Base-by-base conservation (phyloP, 2,888 invertebrate genomes). In the Melanostoma scalare region DNA sequence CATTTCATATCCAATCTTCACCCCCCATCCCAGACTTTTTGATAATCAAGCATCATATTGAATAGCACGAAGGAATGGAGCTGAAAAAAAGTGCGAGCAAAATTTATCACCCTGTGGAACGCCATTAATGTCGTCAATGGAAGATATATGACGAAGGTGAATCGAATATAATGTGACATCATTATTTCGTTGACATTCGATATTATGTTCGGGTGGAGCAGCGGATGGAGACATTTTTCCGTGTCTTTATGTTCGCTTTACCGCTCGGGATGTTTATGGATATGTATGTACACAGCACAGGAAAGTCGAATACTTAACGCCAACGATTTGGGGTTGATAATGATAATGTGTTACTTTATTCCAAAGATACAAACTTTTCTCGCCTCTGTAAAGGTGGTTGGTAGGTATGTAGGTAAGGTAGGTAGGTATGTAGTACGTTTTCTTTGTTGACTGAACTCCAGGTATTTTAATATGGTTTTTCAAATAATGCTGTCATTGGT, bases 91-190 rank as follows among this genome's bases (percentile, higher is more conserved):
- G 71, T 79, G 84, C 79, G 79, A 84, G 67, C 69, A 60, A 85
- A 85, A 85, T 85, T 85, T 85, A 85, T 85, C 85, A 85, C 85
- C 75, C 85, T 80, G 79, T 85, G 80, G 85, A 85, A 85, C 86
- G 84, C 85, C 84, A 86, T 86, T 86, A 86, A 85, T 87, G 87
- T 86, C 87, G 86, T 87, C 86, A 87, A 88, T 88, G 88, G 86
- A 86, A 87, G 88, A 88, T 88, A 88, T 88, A 88, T 88, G 88
- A 88, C 86, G 77, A 87, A 88, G 88, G 87, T 87, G 87, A 87
- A 87, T 86, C 86, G 84, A 84, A 85, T 86, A 86, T 85, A 85
- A 86, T 86, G 85, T 86, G 85, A 86, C 86, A 86, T 86, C 85
- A 86, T 87, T 86, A 86, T 87, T 78, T 86, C 82, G 75, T 85